Evolutionary conservation across 2,113 vertebrate genomes (phyloP).

Genomic region (Phalacrocorax aristotelis): DNA sequence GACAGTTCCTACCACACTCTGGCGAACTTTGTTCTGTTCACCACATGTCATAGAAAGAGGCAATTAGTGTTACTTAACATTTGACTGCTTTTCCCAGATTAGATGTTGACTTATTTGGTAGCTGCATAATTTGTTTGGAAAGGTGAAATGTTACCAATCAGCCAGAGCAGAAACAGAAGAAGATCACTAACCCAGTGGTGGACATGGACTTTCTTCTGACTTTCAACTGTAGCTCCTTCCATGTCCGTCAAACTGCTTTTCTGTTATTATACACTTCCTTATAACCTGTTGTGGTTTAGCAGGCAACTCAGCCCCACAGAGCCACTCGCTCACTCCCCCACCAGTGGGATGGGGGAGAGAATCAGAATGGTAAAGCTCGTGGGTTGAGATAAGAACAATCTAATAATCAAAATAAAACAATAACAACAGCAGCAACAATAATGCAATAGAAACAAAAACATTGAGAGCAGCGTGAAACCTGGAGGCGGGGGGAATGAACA

Average conservation of each 20-base stretch:
- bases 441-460: too few species aligned
- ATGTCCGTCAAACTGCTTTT: neutral
- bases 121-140: neutral
- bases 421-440: too few species aligned
- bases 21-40: slow-evolving; percentile 10
- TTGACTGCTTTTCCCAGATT: neutral
- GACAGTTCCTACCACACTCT: neutral
- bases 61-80: slow-evolving; percentile 6
- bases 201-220: neutral
- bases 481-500: too few species aligned
- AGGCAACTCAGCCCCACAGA: too few species aligned
- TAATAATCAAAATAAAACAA: too few species aligned
- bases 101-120: neutral
- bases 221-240: neutral
- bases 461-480: too few species aligned
- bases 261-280: neutral
- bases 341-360: too few species aligned
- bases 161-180: neutral
- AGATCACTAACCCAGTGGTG: neutral
- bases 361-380: too few species aligned
- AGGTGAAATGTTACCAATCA: slow-evolving; percentile 25
- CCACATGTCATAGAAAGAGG: neutral
- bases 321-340: too few species aligned
- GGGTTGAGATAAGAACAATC: too few species aligned
- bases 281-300: too few species aligned